Base-by-base conservation (phyloP, 2,888 invertebrate genomes). In the Habroteleia sp. region DNA sequence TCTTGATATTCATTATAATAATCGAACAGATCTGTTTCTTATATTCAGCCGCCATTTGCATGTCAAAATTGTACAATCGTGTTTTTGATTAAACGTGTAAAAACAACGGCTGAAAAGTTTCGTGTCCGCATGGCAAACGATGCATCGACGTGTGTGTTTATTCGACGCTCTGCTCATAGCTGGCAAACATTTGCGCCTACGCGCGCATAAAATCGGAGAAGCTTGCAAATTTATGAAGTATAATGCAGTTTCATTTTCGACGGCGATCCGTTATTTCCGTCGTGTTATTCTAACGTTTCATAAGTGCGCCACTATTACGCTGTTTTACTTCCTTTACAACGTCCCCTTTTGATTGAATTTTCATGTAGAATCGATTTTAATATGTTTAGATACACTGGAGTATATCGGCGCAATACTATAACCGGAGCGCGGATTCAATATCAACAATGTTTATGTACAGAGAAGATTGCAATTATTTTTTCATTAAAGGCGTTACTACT, bases 211-310 rank as follows among this genome's bases (percentile, higher is more conserved):
- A 72, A 72, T 72, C 58, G 72, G 29, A 58, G 58, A 63, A 58
- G 50, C 58, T 65, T 65, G 65, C 58, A 63, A 73, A 73, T 73
- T 65, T 73, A 73, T 73, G 65, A 73, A 73, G 73, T 73, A 66
- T 66, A 66, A 65, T 66, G 65, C 44, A 66, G 73, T 74, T 74
- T 74, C 73, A 54, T 74, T 66, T 74, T 62, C 60, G 52, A 46
- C 46, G 66, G 46, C 13, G 52, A 50, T 48, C 41, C 42, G 60
- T 60, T 74, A 74, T 66, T 60, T 74, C 44, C 60, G 60, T 52
- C 66, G 60, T 66, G 52, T 66, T 54, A 56, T 68, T 66, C 50
- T 46, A 46, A 74, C 56, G 63, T 66, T 52, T 60, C 60, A 39
- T 54, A 65, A 73, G 73, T 60, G 58, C 52, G 48, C 37, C 23